phyloP scores from a whole-genome alignment of 1,140 invertebrate species.

The Limonius californicus region DNA sequence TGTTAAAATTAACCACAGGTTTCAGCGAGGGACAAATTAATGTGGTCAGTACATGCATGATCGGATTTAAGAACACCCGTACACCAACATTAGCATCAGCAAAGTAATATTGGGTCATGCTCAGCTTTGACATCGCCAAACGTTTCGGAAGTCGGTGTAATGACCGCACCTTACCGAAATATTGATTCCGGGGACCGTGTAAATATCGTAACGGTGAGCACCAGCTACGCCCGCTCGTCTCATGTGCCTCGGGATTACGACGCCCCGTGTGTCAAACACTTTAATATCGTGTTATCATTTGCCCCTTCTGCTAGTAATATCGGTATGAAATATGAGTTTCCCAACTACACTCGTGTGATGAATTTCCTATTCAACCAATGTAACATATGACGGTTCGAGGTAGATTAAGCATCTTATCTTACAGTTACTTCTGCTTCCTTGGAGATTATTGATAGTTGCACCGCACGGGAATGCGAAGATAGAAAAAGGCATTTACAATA shows the following conservation, averaged over 20 bases:
- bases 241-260: conserved; percentile 2
- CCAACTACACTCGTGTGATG: conserved; percentile 8
- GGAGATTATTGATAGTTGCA: too few relatives aligned
- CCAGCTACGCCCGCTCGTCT: conserved; percentile 9
- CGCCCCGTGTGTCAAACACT: conserved; percentile 5
- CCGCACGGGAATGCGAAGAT: too few relatives aligned
- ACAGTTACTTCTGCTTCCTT: too few relatives aligned
- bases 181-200: conserved; percentile 18
- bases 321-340: conserved; percentile 7
- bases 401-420: too few relatives aligned
- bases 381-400: too few relatives aligned
- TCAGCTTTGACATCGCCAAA: conserved; percentile 5
- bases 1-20: too few relatives aligned
- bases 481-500: too few relatives aligned
- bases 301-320: not conserved
- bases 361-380: not conserved
- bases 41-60: too few relatives aligned
- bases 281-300: conserved; percentile 12
- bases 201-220: conserved; percentile 15
- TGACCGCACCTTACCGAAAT: conserved; percentile 22
- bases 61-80: too few relatives aligned
- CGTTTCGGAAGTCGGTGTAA: conserved; percentile 16
- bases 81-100: too few relatives aligned
- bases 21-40: too few relatives aligned
- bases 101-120: not conserved